Percentiles rank a stretch among this genome's conserved stretches.
Conservation (phyloP, 2,888 invertebrate species). For the Tigriopus californicus region DNA sequence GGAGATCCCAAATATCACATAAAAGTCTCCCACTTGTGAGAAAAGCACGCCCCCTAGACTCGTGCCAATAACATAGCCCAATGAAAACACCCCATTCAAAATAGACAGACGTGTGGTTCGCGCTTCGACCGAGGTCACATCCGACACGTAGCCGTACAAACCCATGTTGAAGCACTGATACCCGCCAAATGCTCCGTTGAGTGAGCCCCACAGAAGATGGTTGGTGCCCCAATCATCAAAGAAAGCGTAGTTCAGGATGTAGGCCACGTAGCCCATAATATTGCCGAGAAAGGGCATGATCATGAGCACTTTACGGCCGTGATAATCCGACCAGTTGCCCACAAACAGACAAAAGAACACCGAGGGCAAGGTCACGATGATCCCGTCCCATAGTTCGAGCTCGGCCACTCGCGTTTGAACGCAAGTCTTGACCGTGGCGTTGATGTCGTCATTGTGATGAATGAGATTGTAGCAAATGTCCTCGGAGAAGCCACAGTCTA, state of each 20-base stretch:
- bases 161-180: conserved; percentile 11
- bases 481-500: not conserved
- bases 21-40: not conserved
- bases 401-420: conserved; percentile 1
- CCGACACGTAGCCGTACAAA: conserved; percentile 5
- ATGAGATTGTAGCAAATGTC: conserved; percentile 1
- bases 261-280: not conserved
- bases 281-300: conserved; percentile 13
- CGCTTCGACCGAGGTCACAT: not conserved
- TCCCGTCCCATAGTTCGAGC: conserved; percentile 3
- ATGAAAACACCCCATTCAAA: not conserved
- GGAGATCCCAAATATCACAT: conserved; percentile 4
- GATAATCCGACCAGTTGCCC: conserved; percentile 6
- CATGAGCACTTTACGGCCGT: conserved; percentile 2
- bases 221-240: not conserved
- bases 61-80: conserved; percentile 2
- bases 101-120: conserved; percentile 5
- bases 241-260: conserved; percentile 1
- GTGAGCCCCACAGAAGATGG: conserved; percentile 6
- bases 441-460: not conserved
- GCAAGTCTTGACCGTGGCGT: not conserved
- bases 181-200: not conserved
- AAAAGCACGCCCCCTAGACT: conserved; percentile 2
- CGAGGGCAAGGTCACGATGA: not conserved
- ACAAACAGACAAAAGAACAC: conserved; percentile 7